Evolutionary conservation across 2,113 vertebrate species (phyloP).

Genomic region (Hymenochirus boettgeri): DNA sequence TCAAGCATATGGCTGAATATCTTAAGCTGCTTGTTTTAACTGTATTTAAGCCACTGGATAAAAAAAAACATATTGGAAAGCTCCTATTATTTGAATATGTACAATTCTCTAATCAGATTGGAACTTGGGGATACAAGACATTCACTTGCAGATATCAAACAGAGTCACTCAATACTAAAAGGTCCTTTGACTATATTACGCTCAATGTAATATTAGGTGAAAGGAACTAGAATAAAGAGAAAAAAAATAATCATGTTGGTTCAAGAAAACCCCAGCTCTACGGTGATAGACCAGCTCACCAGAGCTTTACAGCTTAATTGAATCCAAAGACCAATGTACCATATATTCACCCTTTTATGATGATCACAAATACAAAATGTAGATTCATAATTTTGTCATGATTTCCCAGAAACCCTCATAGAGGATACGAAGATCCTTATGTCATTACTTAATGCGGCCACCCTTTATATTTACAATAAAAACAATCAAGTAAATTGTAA

Average conservation of each 20-base stretch:
- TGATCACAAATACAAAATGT: conserved; percentile 4
- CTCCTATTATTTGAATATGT: no score
- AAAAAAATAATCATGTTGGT: neutral
- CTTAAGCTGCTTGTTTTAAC: no score
- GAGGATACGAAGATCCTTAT: conserved; percentile 44
- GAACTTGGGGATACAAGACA: no score
- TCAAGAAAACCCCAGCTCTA: neutral
- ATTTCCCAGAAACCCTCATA: neutral
- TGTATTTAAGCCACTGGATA: no score
- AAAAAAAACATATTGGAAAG: no score
- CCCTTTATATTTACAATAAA: conserved; percentile 47
- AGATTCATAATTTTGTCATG: conserved; percentile 10
- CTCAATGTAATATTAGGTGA: no score
- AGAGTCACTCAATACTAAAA: no score
- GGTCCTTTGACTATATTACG: no score
- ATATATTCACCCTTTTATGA: neutral
- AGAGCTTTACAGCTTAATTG: neutral
- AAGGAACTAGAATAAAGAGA: no score
- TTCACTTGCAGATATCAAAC: no score
- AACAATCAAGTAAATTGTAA: conserved; percentile 55
- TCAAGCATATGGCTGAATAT: no score
- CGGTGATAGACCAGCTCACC: neutral
- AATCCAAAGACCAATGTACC: conserved; percentile 2
- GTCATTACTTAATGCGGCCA: conserved; percentile 48
- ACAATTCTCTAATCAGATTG: no score